phyloP scores from a whole-genome alignment of 2,797 vertebrate species.

The Eutrigla gurnardus region DNA sequence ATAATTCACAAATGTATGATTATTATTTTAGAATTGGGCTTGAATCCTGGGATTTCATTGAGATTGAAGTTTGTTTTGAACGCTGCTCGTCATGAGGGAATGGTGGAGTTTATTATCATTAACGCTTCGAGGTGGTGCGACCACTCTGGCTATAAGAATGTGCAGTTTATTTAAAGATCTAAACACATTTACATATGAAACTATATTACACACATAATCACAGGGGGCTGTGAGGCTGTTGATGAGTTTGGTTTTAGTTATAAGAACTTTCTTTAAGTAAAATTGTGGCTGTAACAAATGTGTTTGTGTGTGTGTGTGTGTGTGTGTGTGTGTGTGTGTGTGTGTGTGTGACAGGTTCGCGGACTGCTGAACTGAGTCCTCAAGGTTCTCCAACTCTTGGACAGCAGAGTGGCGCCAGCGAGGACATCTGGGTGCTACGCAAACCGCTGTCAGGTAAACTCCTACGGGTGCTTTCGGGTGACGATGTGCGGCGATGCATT shows the following conservation, averaged over 20 bases:
- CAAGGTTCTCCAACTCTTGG: conserved; percentile 89
- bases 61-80: conserved; percentile 7
- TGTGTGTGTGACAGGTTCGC: conserved; percentile 85
- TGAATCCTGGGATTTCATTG: conserved; percentile 1
- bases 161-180: conserved; percentile 22
- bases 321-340: conserved; percentile 30
- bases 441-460: conserved; percentile 94
- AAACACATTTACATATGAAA: conserved; percentile 10
- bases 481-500: neutral
- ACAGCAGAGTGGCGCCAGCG: conserved; percentile 83
- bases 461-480: neutral
- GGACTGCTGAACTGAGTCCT: conserved; percentile 89
- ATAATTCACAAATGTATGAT: neutral
- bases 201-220: conserved; percentile 7
- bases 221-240: neutral
- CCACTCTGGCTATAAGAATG: conserved; percentile 20
- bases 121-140: conserved; percentile 2
- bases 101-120: conserved; percentile 2
- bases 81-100: neutral
- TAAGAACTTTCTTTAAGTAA: neutral
- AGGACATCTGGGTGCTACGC: conserved; percentile 97
- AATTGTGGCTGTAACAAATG: conserved; percentile 12
- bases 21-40: neutral
- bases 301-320: conserved; percentile 14
- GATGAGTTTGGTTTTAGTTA: conserved; percentile 3